Conservation (phyloP, 2,797 vertebrate genomes). For the Octomys mimax region DNA sequence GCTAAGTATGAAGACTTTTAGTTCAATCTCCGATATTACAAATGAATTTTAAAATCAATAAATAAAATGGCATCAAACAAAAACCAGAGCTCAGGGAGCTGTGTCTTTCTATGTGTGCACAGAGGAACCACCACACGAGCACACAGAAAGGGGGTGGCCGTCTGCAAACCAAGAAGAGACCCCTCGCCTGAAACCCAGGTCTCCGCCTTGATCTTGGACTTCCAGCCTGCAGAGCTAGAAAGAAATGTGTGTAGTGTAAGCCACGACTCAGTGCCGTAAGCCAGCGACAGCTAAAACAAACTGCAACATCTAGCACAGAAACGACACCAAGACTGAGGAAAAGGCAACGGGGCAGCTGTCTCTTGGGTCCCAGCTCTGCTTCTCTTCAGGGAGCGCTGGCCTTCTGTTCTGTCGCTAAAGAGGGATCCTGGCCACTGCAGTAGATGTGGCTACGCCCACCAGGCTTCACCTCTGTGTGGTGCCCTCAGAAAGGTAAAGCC, state of each 20-base stretch:
- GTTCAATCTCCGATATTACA: neutral
- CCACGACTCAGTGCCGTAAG: neutral
- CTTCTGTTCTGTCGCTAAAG: neutral
- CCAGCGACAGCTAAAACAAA: neutral
- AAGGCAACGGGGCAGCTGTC: accelerated
- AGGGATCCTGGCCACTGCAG: neutral
- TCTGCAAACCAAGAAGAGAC: neutral
- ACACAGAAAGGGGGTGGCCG: neutral
- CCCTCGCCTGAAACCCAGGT: neutral
- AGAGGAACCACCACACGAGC: neutral
- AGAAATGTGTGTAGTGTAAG: neutral
- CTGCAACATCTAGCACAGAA: neutral
- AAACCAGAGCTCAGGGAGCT: neutral
- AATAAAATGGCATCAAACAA: neutral
- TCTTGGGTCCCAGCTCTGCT: neutral
- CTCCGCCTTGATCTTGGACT: neutral
- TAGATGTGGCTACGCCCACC: neutral
- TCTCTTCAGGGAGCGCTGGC: neutral
- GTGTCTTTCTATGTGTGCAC: neutral
- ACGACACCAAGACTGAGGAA: neutral
- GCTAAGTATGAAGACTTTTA: neutral
- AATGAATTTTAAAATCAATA: neutral
- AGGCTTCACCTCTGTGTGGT: too few species aligned
- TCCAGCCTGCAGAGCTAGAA: neutral
- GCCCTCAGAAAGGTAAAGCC: neutral